Conservation (phyloP, 2,113 vertebrate species). For the Varanus salvator region DNA sequence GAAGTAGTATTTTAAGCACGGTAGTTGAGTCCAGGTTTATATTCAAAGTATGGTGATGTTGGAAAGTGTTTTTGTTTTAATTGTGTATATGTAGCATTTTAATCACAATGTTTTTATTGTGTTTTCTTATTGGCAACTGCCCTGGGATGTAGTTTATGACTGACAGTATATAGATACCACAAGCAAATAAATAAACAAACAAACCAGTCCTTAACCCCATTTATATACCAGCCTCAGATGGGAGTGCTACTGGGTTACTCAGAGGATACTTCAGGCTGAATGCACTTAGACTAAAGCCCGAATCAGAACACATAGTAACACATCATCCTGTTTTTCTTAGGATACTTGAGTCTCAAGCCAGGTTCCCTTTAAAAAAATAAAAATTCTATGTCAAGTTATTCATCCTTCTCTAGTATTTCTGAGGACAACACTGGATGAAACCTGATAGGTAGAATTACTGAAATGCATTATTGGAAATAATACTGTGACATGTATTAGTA, state of each 20-base stretch:
- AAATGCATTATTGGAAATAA: background rate
- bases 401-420: background rate
- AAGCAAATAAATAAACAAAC: background rate
- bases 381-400: background rate
- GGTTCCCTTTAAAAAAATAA: background rate
- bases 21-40: background rate
- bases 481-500: background rate
- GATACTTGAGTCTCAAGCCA: background rate
- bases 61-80: background rate
- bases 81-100: background rate
- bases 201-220: background rate
- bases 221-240: background rate
- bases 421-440: background rate
- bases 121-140: background rate
- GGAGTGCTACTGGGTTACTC: background rate
- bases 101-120: background rate
- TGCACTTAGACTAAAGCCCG: accelerated
- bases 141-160: background rate
- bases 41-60: background rate
- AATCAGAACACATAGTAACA: background rate
- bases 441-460: background rate
- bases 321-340: background rate
- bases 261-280: background rate
- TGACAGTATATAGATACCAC: background rate
- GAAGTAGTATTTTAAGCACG: background rate